Conservation (phyloP, 1,140 invertebrate species). For the Drosophila hydei region DNA sequence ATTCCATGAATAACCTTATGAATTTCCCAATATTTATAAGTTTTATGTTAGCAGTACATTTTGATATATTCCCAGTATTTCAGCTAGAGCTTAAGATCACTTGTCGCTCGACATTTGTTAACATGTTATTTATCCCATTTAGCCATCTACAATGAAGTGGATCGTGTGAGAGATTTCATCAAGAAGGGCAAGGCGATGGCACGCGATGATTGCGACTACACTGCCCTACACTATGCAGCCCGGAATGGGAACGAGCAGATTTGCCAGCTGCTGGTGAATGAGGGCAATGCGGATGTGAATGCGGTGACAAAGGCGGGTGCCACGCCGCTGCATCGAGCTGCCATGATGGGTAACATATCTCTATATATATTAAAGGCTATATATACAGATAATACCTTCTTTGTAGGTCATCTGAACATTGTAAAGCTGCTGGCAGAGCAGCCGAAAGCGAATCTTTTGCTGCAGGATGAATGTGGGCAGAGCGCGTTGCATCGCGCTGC, state of each 20-base stretch:
- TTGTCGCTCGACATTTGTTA: neutral
- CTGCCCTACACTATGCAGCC: constrained; percentile 93
- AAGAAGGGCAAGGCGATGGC: constrained; percentile 85
- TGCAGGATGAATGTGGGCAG: constrained; percentile 91
- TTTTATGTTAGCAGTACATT: no score
- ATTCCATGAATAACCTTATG: no score
- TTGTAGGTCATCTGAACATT: constrained; percentile 86
- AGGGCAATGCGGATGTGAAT: constrained; percentile 89
- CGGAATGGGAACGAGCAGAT: constrained; percentile 89
- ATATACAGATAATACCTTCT: neutral
- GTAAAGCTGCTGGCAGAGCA: constrained; percentile 87
- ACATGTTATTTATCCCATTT: neutral
- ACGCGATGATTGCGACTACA: constrained; percentile 89
- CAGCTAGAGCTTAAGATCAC: neutral
- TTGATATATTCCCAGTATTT: no score
- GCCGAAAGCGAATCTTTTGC: constrained; percentile 86
- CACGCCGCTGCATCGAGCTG: constrained; percentile 93
- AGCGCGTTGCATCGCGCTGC: constrained; percentile 91
- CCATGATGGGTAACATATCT: constrained; percentile 86
- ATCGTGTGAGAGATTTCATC: constrained; percentile 86
- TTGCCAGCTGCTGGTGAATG: constrained; percentile 88
- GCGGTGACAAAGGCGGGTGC: constrained; percentile 89
- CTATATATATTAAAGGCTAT: neutral
- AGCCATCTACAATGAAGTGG: constrained; percentile 88
- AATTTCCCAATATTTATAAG: no score